A percentile compares a stretch with the other conserved stretches of the same genome.
phyloP scores from a whole-genome alignment of 2,888 invertebrate species.

The Ramazzottius varieornatus region DNA sequence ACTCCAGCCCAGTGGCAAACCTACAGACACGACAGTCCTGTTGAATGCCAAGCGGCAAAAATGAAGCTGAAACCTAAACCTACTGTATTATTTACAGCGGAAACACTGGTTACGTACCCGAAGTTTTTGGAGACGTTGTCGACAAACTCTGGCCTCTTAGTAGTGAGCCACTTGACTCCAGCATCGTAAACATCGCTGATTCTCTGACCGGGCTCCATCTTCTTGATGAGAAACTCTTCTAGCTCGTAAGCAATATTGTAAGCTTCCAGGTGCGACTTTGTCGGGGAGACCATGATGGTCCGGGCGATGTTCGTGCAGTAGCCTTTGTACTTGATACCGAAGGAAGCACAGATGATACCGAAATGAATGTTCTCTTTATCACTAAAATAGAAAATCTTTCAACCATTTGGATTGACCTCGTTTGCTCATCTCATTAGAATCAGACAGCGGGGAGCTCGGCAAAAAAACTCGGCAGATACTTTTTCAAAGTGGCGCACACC shows the following conservation, averaged over 20 bases:
- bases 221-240: neutral
- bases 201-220: conserved; percentile 34
- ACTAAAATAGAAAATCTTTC: conserved; percentile 30
- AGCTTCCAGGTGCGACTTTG: conserved; percentile 11
- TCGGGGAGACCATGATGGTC: conserved; percentile 82
- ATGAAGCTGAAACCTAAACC: neutral
- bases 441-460: neutral
- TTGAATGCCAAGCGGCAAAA: neutral
- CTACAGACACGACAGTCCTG: conserved; percentile 20
- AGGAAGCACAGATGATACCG: conserved; percentile 73
- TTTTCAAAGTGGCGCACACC: no score
- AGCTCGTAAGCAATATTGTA: neutral
- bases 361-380: conserved; percentile 83
- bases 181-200: conserved; percentile 62
- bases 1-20: conserved; percentile 92
- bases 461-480: no score
- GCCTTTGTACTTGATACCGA: conserved; percentile 80
- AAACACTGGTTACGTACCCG: conserved; percentile 40
- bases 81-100: neutral
- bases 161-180: conserved; percentile 50
- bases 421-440: no score
- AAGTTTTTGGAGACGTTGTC: conserved; percentile 78
- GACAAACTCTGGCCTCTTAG: conserved; percentile 52
- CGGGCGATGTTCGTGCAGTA: conserved; percentile 94
- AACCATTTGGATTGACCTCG: no score